These are phyloP conservation scores for Mesocricetus auratus DNA, from an alignment of 2,113 vertebrate species.

Conservation along the genomic window DNA sequence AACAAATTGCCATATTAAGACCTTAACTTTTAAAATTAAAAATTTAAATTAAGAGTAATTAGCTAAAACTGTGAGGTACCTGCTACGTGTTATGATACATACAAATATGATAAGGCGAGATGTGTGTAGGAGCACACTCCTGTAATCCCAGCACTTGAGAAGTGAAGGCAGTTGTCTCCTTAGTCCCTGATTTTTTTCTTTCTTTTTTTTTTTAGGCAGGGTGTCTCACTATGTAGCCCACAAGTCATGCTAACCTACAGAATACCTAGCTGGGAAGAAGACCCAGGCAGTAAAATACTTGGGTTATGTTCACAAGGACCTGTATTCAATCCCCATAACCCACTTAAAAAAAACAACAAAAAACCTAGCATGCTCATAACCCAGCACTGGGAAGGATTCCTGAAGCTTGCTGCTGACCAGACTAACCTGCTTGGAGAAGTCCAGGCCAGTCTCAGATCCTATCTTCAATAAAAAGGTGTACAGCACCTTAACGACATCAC, in stretches of 20 bases:
- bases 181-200: background rate
- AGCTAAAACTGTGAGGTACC: background rate
- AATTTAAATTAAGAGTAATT: background rate
- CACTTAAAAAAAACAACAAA: background rate
- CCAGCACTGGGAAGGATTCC: background rate
- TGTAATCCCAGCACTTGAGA: background rate
- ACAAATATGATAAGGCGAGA: constrained; percentile 18
- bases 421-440: background rate
- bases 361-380: background rate
- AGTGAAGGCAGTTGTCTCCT: background rate
- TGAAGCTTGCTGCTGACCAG: background rate
- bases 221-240: background rate
- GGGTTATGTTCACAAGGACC: background rate
- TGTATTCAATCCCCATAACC: background rate
- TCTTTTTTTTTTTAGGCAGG: background rate
- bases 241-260: background rate
- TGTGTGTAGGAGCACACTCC: background rate
- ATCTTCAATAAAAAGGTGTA: background rate
- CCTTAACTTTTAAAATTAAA: background rate
- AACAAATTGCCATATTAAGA: too few species aligned
- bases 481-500: background rate
- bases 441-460: background rate
- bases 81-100: background rate
- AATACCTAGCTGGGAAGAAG: background rate
- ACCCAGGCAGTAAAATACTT: background rate